Evolutionary conservation across 2,888 invertebrate genomes (phyloP).

Genomic region (Junonia oenone): DNA sequence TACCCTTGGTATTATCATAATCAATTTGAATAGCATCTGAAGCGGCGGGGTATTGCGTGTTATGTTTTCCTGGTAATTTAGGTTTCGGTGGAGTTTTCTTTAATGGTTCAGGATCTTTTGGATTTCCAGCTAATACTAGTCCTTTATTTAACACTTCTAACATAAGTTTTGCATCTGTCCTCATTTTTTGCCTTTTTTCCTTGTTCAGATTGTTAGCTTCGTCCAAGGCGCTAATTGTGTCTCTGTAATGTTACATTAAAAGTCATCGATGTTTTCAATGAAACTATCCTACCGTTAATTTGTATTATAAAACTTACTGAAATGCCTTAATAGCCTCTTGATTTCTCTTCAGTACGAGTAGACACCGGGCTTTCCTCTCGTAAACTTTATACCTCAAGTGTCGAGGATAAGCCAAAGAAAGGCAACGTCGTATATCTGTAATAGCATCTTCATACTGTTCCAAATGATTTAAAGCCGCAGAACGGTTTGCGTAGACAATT

Average conservation of each 20-base stretch:
- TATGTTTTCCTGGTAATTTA: conserved; percentile 62
- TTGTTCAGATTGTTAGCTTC: conserved; percentile 80
- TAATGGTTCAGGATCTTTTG: conserved; percentile 56
- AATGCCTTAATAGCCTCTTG: conserved; percentile 83
- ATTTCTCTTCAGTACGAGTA: conserved; percentile 83
- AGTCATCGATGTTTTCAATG: background rate
- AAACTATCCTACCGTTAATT: no score
- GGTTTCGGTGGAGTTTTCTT: conserved; percentile 58
- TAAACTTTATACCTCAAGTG: conserved; percentile 87
- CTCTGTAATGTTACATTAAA: conserved; percentile 51
- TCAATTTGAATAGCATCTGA: conserved; percentile 83
- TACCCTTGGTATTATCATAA: conserved; percentile 81
- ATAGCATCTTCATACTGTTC: conserved; percentile 83
- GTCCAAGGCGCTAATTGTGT: conserved; percentile 83
- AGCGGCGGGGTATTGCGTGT: conserved; percentile 75
- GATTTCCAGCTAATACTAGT: conserved; percentile 65
- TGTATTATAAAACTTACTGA: conserved; percentile 53
- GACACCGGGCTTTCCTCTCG: conserved; percentile 86
- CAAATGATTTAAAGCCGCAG: conserved; percentile 88
- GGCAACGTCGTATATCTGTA: conserved; percentile 84
- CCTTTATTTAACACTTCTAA: conserved; percentile 83
- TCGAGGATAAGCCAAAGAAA: conserved; percentile 83
- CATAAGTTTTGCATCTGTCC: conserved; percentile 85
- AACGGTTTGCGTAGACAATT: conserved; percentile 88
- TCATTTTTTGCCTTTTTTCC: conserved; percentile 82